Conservation (phyloP, 2,113 vertebrate genomes). For the Smithornis capensis region DNA sequence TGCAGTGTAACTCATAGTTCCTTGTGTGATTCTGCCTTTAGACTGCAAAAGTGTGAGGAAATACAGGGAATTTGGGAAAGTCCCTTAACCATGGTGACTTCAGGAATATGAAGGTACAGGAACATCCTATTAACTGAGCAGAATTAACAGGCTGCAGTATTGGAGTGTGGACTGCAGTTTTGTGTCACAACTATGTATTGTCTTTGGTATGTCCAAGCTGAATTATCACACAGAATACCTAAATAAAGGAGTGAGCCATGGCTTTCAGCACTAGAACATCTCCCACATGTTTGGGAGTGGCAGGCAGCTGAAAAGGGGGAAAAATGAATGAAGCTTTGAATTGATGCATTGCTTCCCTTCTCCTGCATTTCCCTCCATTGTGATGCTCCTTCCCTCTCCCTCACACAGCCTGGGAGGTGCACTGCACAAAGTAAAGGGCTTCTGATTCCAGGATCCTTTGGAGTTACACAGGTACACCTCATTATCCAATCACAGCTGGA, state of each 20-base stretch:
- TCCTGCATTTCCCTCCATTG: neutral
- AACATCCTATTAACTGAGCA: neutral
- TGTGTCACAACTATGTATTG: slow-evolving; percentile 19
- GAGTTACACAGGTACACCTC: neutral
- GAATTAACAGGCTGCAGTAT: neutral
- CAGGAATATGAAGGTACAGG: neutral
- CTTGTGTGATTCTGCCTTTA: neutral
- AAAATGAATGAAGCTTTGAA: slow-evolving; percentile 5
- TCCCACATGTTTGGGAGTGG: slow-evolving; percentile 25
- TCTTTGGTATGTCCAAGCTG: slow-evolving; percentile 26
- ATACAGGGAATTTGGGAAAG: neutral
- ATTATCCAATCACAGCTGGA: neutral
- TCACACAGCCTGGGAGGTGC: neutral
- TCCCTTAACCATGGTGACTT: neutral
- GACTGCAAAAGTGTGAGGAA: neutral
- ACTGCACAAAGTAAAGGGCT: neutral
- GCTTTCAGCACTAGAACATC: slow-evolving; percentile 48
- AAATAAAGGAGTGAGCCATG: neutral
- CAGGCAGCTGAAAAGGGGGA: slow-evolving; percentile 9
- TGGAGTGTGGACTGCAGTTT: neutral
- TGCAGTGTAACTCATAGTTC: neutral
- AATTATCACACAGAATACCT: neutral
- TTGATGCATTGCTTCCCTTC: neutral
- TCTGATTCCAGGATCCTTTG: neutral
- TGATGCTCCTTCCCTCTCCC: neutral